These are phyloP conservation scores for Coregonus sp. DNA, from an alignment of 2,797 vertebrate species.

Conservation along the genomic window DNA sequence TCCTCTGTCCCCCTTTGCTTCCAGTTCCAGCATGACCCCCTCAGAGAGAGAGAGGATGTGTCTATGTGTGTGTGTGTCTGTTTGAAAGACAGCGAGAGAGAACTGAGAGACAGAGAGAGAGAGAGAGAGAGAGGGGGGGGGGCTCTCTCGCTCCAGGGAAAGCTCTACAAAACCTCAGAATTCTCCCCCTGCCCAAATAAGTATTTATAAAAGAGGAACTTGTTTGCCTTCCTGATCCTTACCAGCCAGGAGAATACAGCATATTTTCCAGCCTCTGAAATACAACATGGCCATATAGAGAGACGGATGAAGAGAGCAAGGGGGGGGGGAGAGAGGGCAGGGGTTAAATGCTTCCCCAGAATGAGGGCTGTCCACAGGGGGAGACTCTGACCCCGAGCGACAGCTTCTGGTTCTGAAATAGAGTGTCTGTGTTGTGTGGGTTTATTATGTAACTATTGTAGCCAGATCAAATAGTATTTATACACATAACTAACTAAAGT, in stretches of 20 bases:
- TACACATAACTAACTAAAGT: neutral
- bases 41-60: neutral
- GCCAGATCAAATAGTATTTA: neutral
- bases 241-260: conserved; percentile 63
- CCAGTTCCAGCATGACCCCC: conserved; percentile 8
- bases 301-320: neutral
- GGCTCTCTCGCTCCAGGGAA: conserved; percentile 3
- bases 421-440: neutral
- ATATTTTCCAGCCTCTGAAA: conserved; percentile 64
- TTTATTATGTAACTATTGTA: neutral
- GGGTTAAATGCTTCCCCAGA: conserved; percentile 74
- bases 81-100: neutral
- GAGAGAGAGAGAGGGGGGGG: neutral
- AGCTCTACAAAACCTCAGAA: conserved; percentile 55
- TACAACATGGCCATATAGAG: conserved; percentile 83
- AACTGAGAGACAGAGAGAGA: conserved; percentile 18
- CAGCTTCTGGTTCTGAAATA: conserved; percentile 39
- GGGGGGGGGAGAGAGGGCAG: conserved; percentile 58
- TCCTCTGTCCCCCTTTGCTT: conserved; percentile 1
- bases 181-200: conserved; percentile 80
- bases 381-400: conserved; percentile 24
- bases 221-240: conserved; percentile 59
- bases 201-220: conserved; percentile 71
- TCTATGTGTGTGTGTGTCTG: neutral
- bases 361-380: conserved; percentile 57